Percentiles rank a stretch among this genome's conserved stretches.
These are phyloP conservation scores for Anoplophora glabripennis DNA, from an alignment of 1,140 invertebrate species.

Conservation along the genomic window DNA sequence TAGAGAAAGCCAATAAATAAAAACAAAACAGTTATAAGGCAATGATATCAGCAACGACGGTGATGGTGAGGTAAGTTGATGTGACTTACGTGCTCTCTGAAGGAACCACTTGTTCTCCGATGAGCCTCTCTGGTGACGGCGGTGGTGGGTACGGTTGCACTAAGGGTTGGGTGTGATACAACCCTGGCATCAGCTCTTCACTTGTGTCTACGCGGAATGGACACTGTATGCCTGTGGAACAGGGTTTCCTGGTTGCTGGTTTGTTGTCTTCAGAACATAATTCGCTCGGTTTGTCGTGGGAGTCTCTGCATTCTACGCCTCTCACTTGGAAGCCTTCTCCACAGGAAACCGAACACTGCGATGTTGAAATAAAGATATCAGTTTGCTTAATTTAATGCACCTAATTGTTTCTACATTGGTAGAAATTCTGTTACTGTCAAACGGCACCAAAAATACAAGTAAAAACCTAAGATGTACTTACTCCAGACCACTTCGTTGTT, in stretches of 20 bases:
- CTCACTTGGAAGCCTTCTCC: conserved; percentile 79
- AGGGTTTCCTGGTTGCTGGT: conserved; percentile 61
- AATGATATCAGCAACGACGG: neutral
- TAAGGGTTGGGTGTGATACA: conserved; percentile 63
- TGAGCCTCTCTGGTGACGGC: conserved; percentile 61
- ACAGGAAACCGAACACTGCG: conserved; percentile 82
- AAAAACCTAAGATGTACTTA: conserved; percentile 65
- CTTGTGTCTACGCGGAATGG: conserved; percentile 38
- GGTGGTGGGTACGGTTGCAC: conserved; percentile 68
- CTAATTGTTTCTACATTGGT: too few relatives aligned
- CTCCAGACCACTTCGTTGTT: conserved; percentile 79
- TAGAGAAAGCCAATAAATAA: too few relatives aligned
- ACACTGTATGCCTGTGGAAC: conserved; percentile 67
- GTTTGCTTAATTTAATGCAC: too few relatives aligned
- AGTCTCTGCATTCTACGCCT: conserved; percentile 71
- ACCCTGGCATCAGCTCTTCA: conserved; percentile 48
- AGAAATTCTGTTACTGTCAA: too few relatives aligned
- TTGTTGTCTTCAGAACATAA: conserved; percentile 56
- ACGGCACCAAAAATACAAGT: too few relatives aligned
- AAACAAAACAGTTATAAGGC: too few relatives aligned
- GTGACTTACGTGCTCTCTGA: conserved; percentile 72
- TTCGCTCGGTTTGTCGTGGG: conserved; percentile 46
- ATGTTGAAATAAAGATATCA: neutral
- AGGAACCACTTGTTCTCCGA: conserved; percentile 65
- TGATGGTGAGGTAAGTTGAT: neutral